Conservation (phyloP, 1,140 invertebrate species). For the Catajapyx aquilonaris region DNA sequence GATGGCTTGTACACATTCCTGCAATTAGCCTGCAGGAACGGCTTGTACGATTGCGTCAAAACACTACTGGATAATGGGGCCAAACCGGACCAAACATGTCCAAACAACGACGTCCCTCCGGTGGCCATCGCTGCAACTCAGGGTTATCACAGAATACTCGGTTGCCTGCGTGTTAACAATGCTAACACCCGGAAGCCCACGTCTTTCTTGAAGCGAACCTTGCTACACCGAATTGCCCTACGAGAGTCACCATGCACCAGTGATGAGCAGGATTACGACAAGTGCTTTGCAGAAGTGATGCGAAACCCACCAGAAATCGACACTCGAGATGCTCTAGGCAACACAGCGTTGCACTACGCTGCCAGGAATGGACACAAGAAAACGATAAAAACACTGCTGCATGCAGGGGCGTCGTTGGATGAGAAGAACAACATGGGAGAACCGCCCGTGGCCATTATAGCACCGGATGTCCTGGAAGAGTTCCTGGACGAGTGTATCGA, state of each 20-base stretch:
- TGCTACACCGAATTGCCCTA: conserved; percentile 30
- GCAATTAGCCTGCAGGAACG: conserved; percentile 33
- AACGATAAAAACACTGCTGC: conserved; percentile 33
- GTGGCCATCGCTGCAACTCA: conserved; percentile 34
- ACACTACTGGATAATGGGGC: conserved; percentile 29
- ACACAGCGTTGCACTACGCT: conserved; percentile 63
- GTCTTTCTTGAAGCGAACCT: conserved; percentile 17
- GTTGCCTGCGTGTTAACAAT: conserved; percentile 28
- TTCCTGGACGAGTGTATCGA: conserved; percentile 47
- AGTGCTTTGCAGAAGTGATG: no score
- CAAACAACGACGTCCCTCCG: conserved; percentile 16
- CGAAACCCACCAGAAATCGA: conserved; percentile 20
- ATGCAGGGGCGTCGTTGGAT: conserved; percentile 45
- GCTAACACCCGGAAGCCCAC: conserved; percentile 24
- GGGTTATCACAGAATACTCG: conserved; percentile 36
- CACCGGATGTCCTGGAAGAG: conserved; percentile 34
- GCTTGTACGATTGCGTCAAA: conserved; percentile 29
- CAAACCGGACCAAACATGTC: conserved; percentile 21
- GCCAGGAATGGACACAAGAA: conserved; percentile 36
- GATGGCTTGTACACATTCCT: conserved; percentile 32
- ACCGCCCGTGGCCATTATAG: conserved; percentile 43
- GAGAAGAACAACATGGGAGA: conserved; percentile 38
- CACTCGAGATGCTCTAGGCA: conserved; percentile 40
- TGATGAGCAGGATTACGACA: conserved; percentile 12
- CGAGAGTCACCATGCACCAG: conserved; percentile 25